Base-by-base conservation (phyloP, 2,888 invertebrate species). In the Notodonta dromedarius region DNA sequence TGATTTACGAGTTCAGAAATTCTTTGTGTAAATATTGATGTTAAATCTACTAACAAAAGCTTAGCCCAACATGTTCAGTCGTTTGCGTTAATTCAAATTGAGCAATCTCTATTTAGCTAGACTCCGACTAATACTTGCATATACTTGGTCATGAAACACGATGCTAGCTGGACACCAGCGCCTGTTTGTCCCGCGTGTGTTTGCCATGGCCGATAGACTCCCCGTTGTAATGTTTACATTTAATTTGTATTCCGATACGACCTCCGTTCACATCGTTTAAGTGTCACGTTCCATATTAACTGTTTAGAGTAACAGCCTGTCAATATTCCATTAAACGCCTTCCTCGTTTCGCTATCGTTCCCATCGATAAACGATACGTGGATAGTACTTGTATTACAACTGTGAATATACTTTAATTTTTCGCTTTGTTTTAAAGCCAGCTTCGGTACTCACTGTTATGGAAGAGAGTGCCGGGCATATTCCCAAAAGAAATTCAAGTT, bases 221-320 rank as follows among this genome's bases (percentile, higher is more conserved):
- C 66, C 69, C 63, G 59, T 58, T 59, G 61, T 61, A 60, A 65
- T 76, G 70, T 79, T 79, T 73, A 67, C 72, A 69, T 74, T 75
- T 73, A 74, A 82, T 80, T 78, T 77, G 76, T 79, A 71, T 71
- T 77, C 70, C 62, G 65, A 71, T 69, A 66, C 63, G 61, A 62
- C 65, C 59, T 64, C 57, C 57, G 66, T 63, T 70, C 70, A 63
- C 70, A 65, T 70, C 61, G 73, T 62, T 72, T 64, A 65, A 42
- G 52, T 73, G 70, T 73, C 70, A 63, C 63, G 67, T 63, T 73
- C 67, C 60, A 63, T 73, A 70, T 70, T 58, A 66, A 71, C 61
- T 53, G 48, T 56, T 52, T 5, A 65, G 50, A 55, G 54, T 61
- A 59, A 66, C 59, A 57, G 40, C 39, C 57, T 64, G 62, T 65